Conservation (phyloP, 2,888 invertebrate species). For the Siphlonurus alternatus region DNA sequence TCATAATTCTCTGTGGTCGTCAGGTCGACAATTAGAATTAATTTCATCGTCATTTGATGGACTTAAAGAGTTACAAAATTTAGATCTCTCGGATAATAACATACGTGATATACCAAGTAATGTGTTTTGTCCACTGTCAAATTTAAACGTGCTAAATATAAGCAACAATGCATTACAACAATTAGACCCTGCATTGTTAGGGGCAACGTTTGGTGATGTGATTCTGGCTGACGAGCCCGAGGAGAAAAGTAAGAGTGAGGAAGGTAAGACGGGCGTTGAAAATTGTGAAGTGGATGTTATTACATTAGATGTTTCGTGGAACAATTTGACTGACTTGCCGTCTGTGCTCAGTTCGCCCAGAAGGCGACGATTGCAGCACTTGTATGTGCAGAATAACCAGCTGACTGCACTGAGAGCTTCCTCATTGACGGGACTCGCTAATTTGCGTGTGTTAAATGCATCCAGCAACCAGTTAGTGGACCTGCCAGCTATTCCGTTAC, state of each 20-base stretch:
- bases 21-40: constrained; percentile 53
- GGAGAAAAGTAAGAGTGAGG: not conserved
- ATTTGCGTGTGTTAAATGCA: constrained; percentile 69
- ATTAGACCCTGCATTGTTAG: constrained; percentile 68
- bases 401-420: constrained; percentile 75
- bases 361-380: constrained; percentile 48
- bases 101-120: constrained; percentile 79
- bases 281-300: constrained; percentile 64
- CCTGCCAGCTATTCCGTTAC: constrained; percentile 69
- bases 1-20: constrained; percentile 60
- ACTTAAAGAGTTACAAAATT: constrained; percentile 44
- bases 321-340: constrained; percentile 69
- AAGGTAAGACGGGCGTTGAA: not conserved
- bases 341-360: constrained; percentile 66
- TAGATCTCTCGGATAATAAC: constrained; percentile 76
- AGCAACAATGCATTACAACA: constrained; percentile 79
- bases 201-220: constrained; percentile 40
- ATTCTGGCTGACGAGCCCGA: not conserved
- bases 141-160: constrained; percentile 63
- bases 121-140: constrained; percentile 66
- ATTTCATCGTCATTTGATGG: constrained; percentile 51
- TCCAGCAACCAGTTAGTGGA: constrained; percentile 82
- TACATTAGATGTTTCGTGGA: constrained; percentile 65
- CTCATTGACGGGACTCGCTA: constrained; percentile 62
- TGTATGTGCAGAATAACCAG: constrained; percentile 76